Evolutionary conservation across 2,888 invertebrate species (phyloP), one percentile per base, ranked within the genome.

Genomic region (Mythimna vitellina): DNA sequence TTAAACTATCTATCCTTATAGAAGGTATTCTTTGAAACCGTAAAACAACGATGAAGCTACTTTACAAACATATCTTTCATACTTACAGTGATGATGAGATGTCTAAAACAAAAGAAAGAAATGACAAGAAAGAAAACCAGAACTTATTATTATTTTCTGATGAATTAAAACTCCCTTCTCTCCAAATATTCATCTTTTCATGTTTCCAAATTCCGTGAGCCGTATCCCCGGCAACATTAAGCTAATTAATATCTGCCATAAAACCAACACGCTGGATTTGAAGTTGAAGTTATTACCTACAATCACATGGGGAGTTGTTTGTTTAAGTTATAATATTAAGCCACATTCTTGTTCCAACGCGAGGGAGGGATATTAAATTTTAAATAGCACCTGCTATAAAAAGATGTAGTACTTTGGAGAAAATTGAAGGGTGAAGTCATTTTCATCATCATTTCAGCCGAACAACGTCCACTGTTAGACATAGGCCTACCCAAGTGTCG

Each of bases 191-290:
- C 60, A 25, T 54, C 22, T n/a, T 9, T 56, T 3, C 38, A 0
- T 66, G 66, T 53, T 80, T 49, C 22, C 25, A 53, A 65, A 65
- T 53, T 60, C 57, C 46, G 38, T 38, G 46, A 78, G 80, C 61
- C 53, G 12, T 74, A 64, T 63, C 49, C n/a, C 53, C 8, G 17
- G 49, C 53, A 54, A 65, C 57, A 78, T 76, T 61, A 66, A 60
- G 25, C 29, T 88, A 89, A 89, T 89, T 84, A 88, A 89, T 89
- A 83, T 78, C 78, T 76, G 66, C 78, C 84, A 86, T 88, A 86
- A 82, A 85, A 79, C 81, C 82, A 73, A 61, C 76, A 73, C 64
- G 67, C 74, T 77, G 78, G 76, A 81, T 80, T 76, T 82, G 70
- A 83, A 78, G 69, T 65, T 63, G 66, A 83, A 86, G 81, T 89